phyloP scores from a whole-genome alignment of 1,140 invertebrate species.

The Hesperophylax magnus region DNA sequence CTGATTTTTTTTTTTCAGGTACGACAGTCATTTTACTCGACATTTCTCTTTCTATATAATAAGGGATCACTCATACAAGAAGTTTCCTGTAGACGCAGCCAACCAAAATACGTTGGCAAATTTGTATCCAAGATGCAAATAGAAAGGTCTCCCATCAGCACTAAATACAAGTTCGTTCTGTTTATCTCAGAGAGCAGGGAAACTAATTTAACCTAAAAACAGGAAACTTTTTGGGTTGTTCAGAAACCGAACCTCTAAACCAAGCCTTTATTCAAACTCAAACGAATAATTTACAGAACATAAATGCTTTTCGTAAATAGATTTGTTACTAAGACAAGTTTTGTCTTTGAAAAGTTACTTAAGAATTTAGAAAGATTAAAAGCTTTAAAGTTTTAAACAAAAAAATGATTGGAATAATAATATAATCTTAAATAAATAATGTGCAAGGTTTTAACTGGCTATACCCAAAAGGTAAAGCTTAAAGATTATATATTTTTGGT shows the following conservation, averaged over 20 bases:
- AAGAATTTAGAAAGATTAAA: too few relatives aligned
- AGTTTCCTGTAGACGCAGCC: slow-evolving; percentile 16
- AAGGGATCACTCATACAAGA: not conserved
- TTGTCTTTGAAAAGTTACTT: too few relatives aligned
- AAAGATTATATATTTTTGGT: too few relatives aligned
- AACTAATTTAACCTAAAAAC: slow-evolving; percentile 25
- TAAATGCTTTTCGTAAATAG: not conserved
- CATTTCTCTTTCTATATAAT: too few relatives aligned
- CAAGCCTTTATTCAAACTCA: not conserved
- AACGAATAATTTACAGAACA: not conserved
- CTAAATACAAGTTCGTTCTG: slow-evolving; percentile 35
- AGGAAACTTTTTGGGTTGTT: slow-evolving; percentile 9
- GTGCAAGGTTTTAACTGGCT: too few relatives aligned
- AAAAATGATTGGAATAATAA: too few relatives aligned
- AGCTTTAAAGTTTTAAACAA: too few relatives aligned
- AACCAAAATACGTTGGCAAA: slow-evolving; percentile 2
- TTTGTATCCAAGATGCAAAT: slow-evolving; percentile 39
- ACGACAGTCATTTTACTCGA: too few relatives aligned
- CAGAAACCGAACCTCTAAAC: not conserved
- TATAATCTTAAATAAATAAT: too few relatives aligned
- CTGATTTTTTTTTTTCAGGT: too few relatives aligned
- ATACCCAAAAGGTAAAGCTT: too few relatives aligned
- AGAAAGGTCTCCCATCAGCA: slow-evolving; percentile 38
- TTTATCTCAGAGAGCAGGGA: slow-evolving; percentile 21
- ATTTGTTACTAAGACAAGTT: too few relatives aligned